Percentiles rank a stretch among this genome's conserved stretches.
Evolutionary conservation across 2,113 vertebrate genomes (phyloP).

Genomic region (Solea solea): DNA sequence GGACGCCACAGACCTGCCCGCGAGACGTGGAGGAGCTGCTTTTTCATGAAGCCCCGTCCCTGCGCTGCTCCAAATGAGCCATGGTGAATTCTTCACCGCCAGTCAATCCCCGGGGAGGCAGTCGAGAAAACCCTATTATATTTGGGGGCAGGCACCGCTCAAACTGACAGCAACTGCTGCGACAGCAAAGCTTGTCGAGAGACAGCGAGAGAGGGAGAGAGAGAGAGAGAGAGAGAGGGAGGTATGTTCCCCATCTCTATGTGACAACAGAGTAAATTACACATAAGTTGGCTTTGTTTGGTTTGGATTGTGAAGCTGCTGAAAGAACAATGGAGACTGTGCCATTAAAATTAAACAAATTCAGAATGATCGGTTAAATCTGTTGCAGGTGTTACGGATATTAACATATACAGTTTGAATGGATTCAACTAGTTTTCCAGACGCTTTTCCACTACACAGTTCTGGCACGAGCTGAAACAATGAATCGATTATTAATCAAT

Average conservation of each 20-base stretch:
- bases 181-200: slow-evolving; percentile 75
- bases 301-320: slow-evolving; percentile 48
- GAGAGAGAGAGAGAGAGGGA: slow-evolving; percentile 53
- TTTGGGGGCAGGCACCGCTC: slow-evolving; percentile 79
- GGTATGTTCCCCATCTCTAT: slow-evolving; percentile 56
- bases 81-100: slow-evolving; percentile 77
- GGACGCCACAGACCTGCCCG: slow-evolving; percentile 69
- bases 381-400: neutral
- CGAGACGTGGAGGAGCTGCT: slow-evolving; percentile 70
- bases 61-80: slow-evolving; percentile 76
- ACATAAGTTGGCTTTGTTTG: slow-evolving; percentile 63
- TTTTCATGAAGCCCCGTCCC: slow-evolving; percentile 72
- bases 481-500: too few relatives aligned
- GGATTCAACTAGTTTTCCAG: too few relatives aligned
- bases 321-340: slow-evolving; percentile 40
- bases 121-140: slow-evolving; percentile 82
- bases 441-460: too few relatives aligned
- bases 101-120: slow-evolving; percentile 76
- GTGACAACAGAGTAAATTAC: slow-evolving; percentile 72
- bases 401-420: too few relatives aligned
- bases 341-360: slow-evolving; percentile 39
- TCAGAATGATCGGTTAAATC: neutral
- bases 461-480: too few relatives aligned
- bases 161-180: slow-evolving; percentile 83
- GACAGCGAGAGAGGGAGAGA: slow-evolving; percentile 31